These are phyloP conservation scores for Aphelenchoides besseyi DNA, from an alignment of 1,140 invertebrate species.

Conservation along the genomic window DNA sequence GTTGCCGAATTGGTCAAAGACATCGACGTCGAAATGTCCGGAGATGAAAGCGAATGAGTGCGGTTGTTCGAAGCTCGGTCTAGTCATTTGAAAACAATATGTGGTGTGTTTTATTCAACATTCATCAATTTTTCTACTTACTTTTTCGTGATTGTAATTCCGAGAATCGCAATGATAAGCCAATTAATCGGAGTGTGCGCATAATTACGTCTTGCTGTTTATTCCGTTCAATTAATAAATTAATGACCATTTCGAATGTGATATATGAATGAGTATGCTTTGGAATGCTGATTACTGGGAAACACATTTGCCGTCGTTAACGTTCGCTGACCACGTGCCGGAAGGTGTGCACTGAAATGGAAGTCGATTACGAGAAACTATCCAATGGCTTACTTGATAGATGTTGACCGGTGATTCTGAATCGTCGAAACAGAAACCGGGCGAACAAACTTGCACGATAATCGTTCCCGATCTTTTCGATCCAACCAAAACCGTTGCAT, in stretches of 20 bases:
- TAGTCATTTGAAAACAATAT: too few species aligned
- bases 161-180: too few species aligned
- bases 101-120: too few species aligned
- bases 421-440: slow-evolving; percentile 2
- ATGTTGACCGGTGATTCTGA: slow-evolving; percentile 11
- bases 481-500: background rate
- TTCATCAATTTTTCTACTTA: too few species aligned
- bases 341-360: background rate
- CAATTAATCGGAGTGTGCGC: too few species aligned
- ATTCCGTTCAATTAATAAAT: too few species aligned
- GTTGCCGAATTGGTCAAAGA: slow-evolving; percentile 74
- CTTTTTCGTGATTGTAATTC: too few species aligned
- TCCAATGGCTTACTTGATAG: background rate
- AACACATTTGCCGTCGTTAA: background rate
- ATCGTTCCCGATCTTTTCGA: slow-evolving; percentile 1
- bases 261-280: too few species aligned
- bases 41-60: background rate
- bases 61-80: too few species aligned
- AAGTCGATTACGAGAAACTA: background rate
- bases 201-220: too few species aligned
- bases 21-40: slow-evolving; percentile 16
- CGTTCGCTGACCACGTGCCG: background rate
- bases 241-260: too few species aligned
- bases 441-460: background rate
- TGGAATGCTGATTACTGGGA: background rate